Evolutionary conservation across 2,888 invertebrate species (phyloP).

Genomic region (Autographa gamma): DNA sequence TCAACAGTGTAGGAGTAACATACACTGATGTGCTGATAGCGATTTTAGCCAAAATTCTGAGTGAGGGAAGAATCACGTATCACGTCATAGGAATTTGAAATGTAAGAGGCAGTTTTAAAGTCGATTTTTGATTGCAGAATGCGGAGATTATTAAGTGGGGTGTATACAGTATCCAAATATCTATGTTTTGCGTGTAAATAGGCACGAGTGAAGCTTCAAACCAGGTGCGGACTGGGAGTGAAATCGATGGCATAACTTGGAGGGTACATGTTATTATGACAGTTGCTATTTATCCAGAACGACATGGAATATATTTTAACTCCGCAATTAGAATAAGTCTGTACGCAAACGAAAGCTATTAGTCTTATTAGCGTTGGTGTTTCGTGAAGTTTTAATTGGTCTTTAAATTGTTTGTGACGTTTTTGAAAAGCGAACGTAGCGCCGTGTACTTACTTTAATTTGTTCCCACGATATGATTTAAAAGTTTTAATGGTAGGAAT

Average conservation of each 20-base stretch:
- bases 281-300: constrained; percentile 82
- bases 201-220: constrained; percentile 82
- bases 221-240: constrained; percentile 83
- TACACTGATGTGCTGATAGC: constrained; percentile 81
- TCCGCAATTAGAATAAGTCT: constrained; percentile 71
- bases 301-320: constrained; percentile 72
- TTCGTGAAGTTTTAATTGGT: constrained; percentile 64
- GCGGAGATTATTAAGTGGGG: constrained; percentile 72
- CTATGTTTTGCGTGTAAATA: constrained; percentile 87
- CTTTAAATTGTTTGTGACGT: constrained; percentile 60
- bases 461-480: constrained; percentile 41
- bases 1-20: constrained; percentile 82
- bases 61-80: constrained; percentile 68
- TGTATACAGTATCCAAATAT: constrained; percentile 81
- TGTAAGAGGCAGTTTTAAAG: constrained; percentile 59
- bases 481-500: constrained; percentile 35
- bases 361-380: constrained; percentile 69
- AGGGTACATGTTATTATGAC: constrained; percentile 86
- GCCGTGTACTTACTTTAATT: constrained; percentile 39
- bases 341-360: constrained; percentile 68
- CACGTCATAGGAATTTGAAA: constrained; percentile 59
- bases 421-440: constrained; percentile 43
- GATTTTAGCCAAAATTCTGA: constrained; percentile 77
- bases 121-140: constrained; percentile 60
- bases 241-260: constrained; percentile 81